A percentile compares a stretch with the other conserved stretches of the same genome.
Evolutionary conservation across 2,113 vertebrate genomes (phyloP).

Genomic region (Lathamus discolor): DNA sequence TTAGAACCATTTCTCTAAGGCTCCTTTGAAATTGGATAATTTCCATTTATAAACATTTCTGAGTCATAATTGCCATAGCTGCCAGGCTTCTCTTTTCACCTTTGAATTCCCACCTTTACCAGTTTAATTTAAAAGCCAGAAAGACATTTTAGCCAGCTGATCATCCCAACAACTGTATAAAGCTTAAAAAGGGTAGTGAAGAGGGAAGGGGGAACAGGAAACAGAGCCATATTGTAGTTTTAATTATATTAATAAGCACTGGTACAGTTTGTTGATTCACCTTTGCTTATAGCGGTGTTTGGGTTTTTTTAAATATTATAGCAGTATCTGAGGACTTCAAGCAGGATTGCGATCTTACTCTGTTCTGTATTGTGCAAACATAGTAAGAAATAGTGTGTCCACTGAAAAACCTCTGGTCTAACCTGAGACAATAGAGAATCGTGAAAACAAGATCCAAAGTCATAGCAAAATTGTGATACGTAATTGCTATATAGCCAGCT

Average conservation of each 20-base stretch:
- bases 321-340: background rate
- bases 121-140: background rate
- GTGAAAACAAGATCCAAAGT: background rate
- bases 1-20: background rate
- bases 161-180: background rate
- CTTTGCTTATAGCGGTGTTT: background rate
- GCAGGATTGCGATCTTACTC: background rate
- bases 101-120: background rate
- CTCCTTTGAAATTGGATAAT: background rate
- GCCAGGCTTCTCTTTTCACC: background rate
- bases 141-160: background rate
- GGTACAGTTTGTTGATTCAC: background rate
- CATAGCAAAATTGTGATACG: background rate
- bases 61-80: background rate
- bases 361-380: background rate
- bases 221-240: background rate
- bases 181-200: background rate
- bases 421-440: background rate
- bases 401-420: background rate
- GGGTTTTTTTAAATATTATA: background rate
- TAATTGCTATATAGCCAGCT: background rate
- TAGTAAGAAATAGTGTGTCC: background rate
- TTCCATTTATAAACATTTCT: background rate
- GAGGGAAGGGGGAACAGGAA: rapidly evolving
- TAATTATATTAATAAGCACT: background rate